These are phyloP conservation scores for Melitaea athalia DNA, from an alignment of 2,888 invertebrate species.

Conservation along the genomic window DNA sequence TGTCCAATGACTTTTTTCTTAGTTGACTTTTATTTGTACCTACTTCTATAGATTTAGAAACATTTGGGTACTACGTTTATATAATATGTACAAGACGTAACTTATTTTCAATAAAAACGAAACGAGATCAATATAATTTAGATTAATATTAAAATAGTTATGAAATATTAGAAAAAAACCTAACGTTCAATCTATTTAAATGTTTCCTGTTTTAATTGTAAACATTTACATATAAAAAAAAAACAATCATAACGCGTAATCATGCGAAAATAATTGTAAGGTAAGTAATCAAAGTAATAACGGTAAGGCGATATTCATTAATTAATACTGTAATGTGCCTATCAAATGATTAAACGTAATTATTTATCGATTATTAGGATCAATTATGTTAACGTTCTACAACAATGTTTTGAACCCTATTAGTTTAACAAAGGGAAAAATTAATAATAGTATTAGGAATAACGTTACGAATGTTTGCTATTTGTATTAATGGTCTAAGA, in stretches of 20 bases:
- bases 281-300: not conserved
- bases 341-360: not conserved
- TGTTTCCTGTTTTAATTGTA: not conserved
- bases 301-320: not conserved
- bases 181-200: too few species aligned
- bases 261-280: not conserved
- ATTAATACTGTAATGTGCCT: not conserved
- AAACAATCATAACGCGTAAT: not conserved
- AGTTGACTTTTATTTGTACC: too few species aligned
- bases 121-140: too few species aligned
- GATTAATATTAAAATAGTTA: too few species aligned
- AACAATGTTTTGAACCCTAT: not conserved
- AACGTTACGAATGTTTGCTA: too few species aligned
- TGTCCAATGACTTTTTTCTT: too few species aligned
- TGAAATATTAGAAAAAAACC: too few species aligned
- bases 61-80: too few species aligned
- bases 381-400: not conserved
- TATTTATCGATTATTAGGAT: not conserved
- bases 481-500: too few species aligned
- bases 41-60: too few species aligned
- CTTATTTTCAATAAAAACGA: too few species aligned
- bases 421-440: not conserved
- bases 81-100: too few species aligned
- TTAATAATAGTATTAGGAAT: not conserved
- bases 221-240: not conserved